Conservation (phyloP, 92 coral and sea anemone genomes). For the Phymanthus crucifer region DNA sequence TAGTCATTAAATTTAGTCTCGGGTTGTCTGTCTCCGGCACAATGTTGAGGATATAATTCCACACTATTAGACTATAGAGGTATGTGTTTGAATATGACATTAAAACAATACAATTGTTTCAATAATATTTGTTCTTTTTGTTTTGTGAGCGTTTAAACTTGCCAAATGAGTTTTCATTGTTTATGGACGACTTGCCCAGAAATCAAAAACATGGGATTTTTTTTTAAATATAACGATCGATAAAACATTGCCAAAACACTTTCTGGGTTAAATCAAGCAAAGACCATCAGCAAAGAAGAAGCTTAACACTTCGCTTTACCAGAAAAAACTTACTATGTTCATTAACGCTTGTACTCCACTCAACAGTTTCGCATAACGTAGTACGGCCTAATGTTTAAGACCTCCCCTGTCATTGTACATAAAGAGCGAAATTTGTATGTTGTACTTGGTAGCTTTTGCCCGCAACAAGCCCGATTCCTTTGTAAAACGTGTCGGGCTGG, state of each 20-base stretch:
- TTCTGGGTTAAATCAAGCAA: neutral
- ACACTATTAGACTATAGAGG: no score
- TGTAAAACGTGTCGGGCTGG: neutral
- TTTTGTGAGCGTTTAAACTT: neutral
- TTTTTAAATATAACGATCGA: neutral
- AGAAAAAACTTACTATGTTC: neutral
- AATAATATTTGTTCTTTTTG: neutral
- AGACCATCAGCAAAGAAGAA: neutral
- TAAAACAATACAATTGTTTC: neutral
- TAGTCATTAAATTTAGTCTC: neutral
- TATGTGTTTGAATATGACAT: neutral
- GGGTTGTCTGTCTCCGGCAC: no score
- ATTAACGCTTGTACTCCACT: neutral
- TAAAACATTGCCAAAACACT: neutral
- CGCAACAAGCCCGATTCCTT: neutral
- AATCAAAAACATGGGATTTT: neutral
- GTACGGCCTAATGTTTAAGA: neutral
- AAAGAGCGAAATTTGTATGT: neutral
- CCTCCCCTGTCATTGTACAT: conserved; percentile 5
- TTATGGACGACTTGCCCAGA: neutral
- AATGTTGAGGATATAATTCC: no score
- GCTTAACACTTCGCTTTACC: neutral
- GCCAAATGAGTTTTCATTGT: neutral
- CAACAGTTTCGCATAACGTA: neutral
- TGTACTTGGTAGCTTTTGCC: neutral